Evolutionary conservation across 2,888 invertebrate species (phyloP).

Genomic region (Carterocephalus palaemon): DNA sequence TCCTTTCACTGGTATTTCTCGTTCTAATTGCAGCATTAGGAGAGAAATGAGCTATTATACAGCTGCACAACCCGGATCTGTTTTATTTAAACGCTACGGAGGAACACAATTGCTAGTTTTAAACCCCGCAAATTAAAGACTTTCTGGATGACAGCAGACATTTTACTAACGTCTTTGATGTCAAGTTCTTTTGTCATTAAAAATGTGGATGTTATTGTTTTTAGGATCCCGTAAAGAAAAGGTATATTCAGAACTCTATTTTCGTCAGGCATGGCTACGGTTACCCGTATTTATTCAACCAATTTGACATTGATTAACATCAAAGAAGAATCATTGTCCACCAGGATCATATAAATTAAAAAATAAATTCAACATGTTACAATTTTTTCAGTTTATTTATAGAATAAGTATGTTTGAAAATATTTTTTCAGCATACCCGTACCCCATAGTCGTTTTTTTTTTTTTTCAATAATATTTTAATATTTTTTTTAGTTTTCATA

Average conservation of each 20-base stretch:
- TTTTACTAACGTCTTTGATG: conserved; percentile 16
- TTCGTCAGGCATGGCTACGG: background rate
- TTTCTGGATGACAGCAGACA: conserved; percentile 39
- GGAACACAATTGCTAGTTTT: conserved; percentile 47
- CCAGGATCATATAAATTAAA: too few relatives aligned
- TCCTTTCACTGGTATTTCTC: conserved; percentile 61
- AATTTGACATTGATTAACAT: too few relatives aligned
- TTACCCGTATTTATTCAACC: too few relatives aligned
- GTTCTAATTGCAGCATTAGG: conserved; percentile 69
- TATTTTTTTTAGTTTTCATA: too few relatives aligned
- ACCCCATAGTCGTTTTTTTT: too few relatives aligned
- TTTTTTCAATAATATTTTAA: too few relatives aligned
- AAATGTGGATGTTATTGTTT: background rate
- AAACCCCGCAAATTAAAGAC: conserved; percentile 39
- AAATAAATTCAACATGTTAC: too few relatives aligned
- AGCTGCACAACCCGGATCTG: conserved; percentile 44
- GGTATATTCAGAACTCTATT: background rate
- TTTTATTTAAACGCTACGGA: conserved; percentile 57
- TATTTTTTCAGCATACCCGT: too few relatives aligned
- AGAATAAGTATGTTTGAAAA: too few relatives aligned
- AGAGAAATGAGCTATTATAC: conserved; percentile 63
- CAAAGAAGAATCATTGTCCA: too few relatives aligned
- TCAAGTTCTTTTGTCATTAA: background rate
- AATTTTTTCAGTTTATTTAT: too few relatives aligned
- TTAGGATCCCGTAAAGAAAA: background rate